Evolutionary conservation across 2,113 vertebrate species (phyloP), one percentile per base, ranked within the genome.

Genomic region (Phaethon lepturus): DNA sequence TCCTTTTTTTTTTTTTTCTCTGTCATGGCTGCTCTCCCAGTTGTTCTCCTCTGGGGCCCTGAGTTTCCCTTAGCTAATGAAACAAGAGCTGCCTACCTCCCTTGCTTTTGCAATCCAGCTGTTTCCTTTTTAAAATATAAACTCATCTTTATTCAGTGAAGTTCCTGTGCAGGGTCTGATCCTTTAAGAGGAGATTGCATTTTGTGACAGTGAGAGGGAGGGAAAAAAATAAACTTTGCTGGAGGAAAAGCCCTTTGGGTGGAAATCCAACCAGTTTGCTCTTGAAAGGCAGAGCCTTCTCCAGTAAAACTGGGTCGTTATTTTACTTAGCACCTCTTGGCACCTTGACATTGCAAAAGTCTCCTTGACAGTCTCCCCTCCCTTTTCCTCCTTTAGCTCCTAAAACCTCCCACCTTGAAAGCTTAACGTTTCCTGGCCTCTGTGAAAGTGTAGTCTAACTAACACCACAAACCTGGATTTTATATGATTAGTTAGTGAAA

Each of bases 41-140:
- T 95, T 97, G 96, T 97, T 98, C 98, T 98, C 98, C 98, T 98
- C 96, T 73, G 90, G 94, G 98, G 98, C 96, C 93, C 95, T 53
- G 78, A 94, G 94, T 97, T 98, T 98, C 98, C 98, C 98, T 98
- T 96, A 52, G n/a, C 97, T 98, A 97, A 98, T 97, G 97, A 98
- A 98, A 98, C 95, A 76, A 96, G 97, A 98, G 96, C 97, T 93
- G 97, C 95, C 95, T 97, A 97, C 97, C 94, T 96, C 97, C 95
- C 95, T 96, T 95, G 95, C 96, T 97, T 98, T 98, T 97, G 98
- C 97, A 97, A 98, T 98, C 99, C 99, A 99, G 99, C 99, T 99
- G 99, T 99, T 99, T 99, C 98, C 98, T 98, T 98, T 98, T 98
- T 98, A 97, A 98, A 98, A 97, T 95, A 97, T 96, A 98, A 98